Base-by-base conservation (phyloP, 1,140 invertebrate genomes). In the Maconellicoccus hirsutus region DNA sequence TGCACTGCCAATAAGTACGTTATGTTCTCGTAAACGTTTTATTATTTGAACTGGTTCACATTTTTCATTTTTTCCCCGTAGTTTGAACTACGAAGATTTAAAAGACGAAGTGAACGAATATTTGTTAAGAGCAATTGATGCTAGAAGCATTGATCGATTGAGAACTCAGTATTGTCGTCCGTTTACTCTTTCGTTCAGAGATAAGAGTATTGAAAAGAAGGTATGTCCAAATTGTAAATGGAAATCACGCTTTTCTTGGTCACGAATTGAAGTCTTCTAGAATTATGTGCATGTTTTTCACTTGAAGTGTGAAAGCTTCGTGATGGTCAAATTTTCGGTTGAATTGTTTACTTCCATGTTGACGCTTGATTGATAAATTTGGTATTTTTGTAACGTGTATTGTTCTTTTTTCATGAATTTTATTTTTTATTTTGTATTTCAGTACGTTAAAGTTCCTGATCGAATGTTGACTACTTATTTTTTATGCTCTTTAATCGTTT, bases 71-170 rank as follows among this genome's bases (percentile, higher is more conserved):
- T 66, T 23, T 52, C 6, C 10, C n/a, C n/a, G 22, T 22, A 66
- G 61, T 66, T 8, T 66, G 21, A 66, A 66, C 8, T 66, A 66
- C 22, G 61, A 66, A 10, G 61, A 66, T 19, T 66, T 90, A 0
- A 90, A 94, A 74, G 92, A 94, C 73, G 93, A 96, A 81, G 93
- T 96, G 0, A 95, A 96, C 78, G 94, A 96, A 73, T 97, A 97
- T 79, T 82, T 97, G 38, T 91, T 92, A 83, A 86, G 90, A 69
- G 94, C 94, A 0, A 97, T 97, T 72, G 93, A 96, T 80, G 93
- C 93, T 0, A 84, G 93, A n/a, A 94, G 91, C 77, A 93, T 95
- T 69, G 93, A 97, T 79, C 84, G 88, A 70, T 83, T 95, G 10
- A 84, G 92, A 38, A 84, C 87, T 0, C 90, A 95, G 74, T 92